A percentile compares a stretch with the other conserved stretches of the same genome.
These are phyloP conservation scores for Empidonax alnorum DNA, from an alignment of 2,113 vertebrate species.

Conservation along the genomic window DNA sequence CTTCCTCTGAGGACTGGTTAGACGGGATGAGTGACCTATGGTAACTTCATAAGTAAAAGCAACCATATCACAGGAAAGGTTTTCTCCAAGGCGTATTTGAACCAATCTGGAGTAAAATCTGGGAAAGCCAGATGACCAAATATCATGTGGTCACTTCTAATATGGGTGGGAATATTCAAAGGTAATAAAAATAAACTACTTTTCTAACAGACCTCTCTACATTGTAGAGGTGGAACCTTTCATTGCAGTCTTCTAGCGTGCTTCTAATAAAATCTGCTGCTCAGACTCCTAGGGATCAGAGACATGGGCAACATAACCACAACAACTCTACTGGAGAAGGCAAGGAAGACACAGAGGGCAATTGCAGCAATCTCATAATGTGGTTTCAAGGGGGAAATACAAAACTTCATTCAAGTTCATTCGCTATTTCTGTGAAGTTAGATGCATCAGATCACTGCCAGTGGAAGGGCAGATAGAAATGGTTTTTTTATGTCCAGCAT, in stretches of 20 bases:
- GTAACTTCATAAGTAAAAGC: background rate
- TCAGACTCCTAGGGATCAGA: background rate
- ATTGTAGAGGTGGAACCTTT: background rate
- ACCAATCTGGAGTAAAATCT: background rate
- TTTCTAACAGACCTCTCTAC: background rate
- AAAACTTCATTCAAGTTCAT: background rate
- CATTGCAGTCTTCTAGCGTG: background rate
- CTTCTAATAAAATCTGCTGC: background rate
- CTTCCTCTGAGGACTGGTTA: background rate
- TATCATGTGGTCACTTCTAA: background rate
- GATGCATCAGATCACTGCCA: background rate
- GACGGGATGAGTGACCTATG: background rate
- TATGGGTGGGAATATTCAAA: background rate
- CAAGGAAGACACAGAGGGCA: fast-evolving
- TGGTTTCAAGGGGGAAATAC: background rate
- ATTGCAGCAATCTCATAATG: background rate
- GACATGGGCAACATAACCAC: background rate
- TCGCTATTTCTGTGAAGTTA: background rate
- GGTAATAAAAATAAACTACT: background rate
- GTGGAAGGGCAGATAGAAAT: background rate
- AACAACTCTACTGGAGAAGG: fast-evolving
- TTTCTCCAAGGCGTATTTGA: background rate
- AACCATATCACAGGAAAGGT: fast-evolving
- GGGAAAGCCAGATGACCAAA: background rate
- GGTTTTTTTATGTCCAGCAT: background rate